A percentile compares a stretch with the other conserved stretches of the same genome.
Conservation (phyloP, 64 coral and sea anemone species). For the Pocillopora verrucosa region DNA sequence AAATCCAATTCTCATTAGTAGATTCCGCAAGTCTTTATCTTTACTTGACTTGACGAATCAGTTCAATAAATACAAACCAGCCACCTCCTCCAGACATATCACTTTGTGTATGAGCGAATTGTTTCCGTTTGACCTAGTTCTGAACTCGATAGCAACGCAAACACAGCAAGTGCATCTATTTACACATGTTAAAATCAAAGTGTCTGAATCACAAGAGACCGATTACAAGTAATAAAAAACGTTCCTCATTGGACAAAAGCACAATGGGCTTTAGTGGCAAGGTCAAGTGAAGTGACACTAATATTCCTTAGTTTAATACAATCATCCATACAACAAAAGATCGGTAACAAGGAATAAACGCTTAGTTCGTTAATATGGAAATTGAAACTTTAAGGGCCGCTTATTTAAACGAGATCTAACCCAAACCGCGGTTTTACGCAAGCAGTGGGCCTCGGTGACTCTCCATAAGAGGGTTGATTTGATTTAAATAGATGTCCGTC, state of each 20-base stretch:
- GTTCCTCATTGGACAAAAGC: background rate
- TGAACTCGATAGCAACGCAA: background rate
- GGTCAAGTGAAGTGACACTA: constrained; percentile 3
- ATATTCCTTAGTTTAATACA: background rate
- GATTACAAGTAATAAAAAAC: background rate
- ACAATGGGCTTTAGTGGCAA: background rate
- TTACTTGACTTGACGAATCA: too few relatives aligned
- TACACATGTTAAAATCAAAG: background rate
- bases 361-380: background rate
- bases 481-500: too few relatives aligned
- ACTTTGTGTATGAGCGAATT: background rate
- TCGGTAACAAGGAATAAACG: background rate
- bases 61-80: too few relatives aligned
- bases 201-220: background rate
- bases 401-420: too few relatives aligned
- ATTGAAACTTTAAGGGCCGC: background rate
- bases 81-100: background rate
- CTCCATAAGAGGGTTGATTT: too few relatives aligned
- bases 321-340: constrained; percentile 18
- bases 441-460: too few relatives aligned
- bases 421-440: too few relatives aligned
- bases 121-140: background rate
- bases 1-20: too few relatives aligned
- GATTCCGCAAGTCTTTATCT: too few relatives aligned
- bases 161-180: background rate